Evolutionary conservation across 2,113 vertebrate genomes (phyloP), one percentile per base, ranked within the genome.

Genomic region (Nansenia antarctica): DNA sequence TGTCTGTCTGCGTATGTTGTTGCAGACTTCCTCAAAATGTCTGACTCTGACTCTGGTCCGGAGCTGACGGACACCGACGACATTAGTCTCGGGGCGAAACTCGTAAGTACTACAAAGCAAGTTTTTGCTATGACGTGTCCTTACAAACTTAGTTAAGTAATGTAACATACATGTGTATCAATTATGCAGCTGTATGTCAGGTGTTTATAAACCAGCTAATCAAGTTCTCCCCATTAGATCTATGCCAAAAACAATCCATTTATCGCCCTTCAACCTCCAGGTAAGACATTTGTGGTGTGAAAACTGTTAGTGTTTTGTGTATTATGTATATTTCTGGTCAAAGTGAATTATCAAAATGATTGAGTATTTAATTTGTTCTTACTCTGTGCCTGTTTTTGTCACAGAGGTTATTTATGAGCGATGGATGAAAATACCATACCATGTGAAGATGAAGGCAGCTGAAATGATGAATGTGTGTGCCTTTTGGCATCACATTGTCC

Each of bases 401-500:
- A 5, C 7, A 92, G 92, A 90, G 0, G n/a, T 39, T 0, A 20
- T 80, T 26, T 81, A 73, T 15, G 70, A 87, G 0, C 12, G 7
- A 9, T 93, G 91, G 91, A 9, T 0, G 5, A 1, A 1, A 22
- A 75, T 93, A 0, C 12, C 83, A 0, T 0, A 1, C 0, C 15
- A 55, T 0, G n/a, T 45, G 3, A 92, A 72, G 61, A 77, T 5
- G 59, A 31, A 70, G 0, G 65, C 73, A 0, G 64, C 59, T 2
- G 79, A 89, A 39, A 14, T 71, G 26, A 82, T 92, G 86, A 86
- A 84, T 29, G 14, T 93, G 3, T 76, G 71, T 22, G 49, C 69
- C 8, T 91, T 91, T 66, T 93, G 91, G 92, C 76, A 86, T 53
- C 89, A 85, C 24, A 85, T 88, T 4, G 62, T 92, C 18, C 79